A percentile compares a stretch with the other conserved stretches of the same genome.
Evolutionary conservation across 1,140 invertebrate genomes (phyloP).

Genomic region (Gonioctena quinquepunctata): DNA sequence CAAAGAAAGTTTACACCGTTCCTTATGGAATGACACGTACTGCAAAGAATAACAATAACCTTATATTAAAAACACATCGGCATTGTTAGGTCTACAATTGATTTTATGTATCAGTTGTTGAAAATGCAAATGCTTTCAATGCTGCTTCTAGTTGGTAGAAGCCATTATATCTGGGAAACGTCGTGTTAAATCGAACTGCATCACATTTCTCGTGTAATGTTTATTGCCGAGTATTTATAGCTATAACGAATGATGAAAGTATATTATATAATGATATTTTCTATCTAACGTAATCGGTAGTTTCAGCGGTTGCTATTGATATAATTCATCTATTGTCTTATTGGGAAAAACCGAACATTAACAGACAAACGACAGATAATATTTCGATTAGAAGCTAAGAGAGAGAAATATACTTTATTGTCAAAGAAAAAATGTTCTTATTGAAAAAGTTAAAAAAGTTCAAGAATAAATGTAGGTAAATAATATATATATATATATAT

Average conservation of each 20-base stretch:
- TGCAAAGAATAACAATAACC: neutral
- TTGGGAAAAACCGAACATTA: too few species aligned
- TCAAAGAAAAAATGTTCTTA: too few species aligned
- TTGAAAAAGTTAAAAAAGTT: too few species aligned
- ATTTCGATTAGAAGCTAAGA: too few species aligned
- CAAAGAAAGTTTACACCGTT: constrained; percentile 17
- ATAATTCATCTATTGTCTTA: too few species aligned
- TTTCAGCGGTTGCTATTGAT: too few species aligned
- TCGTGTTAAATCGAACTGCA: neutral
- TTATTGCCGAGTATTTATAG: neutral
- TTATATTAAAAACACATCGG: constrained; percentile 17
- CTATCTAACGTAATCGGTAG: too few species aligned
- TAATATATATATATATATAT: too few species aligned
- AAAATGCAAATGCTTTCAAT: constrained; percentile 16
- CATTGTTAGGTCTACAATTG: constrained; percentile 19
- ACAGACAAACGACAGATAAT: too few species aligned
- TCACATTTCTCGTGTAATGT: constrained; percentile 4
- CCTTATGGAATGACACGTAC: constrained; percentile 15
- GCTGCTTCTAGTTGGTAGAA: neutral
- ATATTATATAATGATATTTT: neutral
- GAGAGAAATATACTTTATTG: too few species aligned
- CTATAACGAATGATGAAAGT: neutral
- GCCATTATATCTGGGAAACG: constrained; percentile 1
- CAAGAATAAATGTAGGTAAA: too few species aligned
- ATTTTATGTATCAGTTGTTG: constrained; percentile 13